Evolutionary conservation across 2,113 vertebrate genomes (phyloP).

Genomic region (Clarias magur): DNA sequence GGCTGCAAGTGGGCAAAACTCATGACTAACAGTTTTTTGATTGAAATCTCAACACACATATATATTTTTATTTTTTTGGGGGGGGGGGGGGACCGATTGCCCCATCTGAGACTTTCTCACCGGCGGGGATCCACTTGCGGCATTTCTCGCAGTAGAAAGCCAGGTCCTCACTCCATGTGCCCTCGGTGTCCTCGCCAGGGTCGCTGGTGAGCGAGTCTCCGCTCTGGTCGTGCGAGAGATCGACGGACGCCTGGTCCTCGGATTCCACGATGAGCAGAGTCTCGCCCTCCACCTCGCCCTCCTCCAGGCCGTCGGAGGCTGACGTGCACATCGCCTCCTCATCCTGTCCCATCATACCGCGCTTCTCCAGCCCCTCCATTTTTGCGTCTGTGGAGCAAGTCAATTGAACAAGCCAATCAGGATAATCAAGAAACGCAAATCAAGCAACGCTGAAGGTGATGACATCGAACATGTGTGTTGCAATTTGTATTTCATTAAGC

Average conservation of each 20-base stretch:
- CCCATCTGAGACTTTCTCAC: conserved; percentile 69
- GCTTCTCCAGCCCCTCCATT: conserved; percentile 86
- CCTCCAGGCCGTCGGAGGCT: conserved; percentile 90
- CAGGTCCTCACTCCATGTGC: conserved; percentile 88
- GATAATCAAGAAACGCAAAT: not conserved
- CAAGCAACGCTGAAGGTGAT: too few species aligned
- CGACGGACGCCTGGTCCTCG: conserved; percentile 92
- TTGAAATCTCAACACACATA: too few species aligned
- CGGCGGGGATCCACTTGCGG: conserved; percentile 92
- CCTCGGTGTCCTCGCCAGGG: conserved; percentile 78
- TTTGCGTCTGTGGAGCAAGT: not conserved
- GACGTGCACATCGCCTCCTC: conserved; percentile 87
- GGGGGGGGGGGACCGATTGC: not conserved
- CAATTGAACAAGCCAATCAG: not conserved
- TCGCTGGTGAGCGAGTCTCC: conserved; percentile 96
- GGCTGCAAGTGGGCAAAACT: conserved; percentile 67
- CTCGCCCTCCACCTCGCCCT: conserved; percentile 96
- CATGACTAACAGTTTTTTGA: not conserved
- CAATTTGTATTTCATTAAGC: too few species aligned
- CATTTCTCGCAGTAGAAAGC: conserved; percentile 96
- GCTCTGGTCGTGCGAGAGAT: conserved; percentile 94
- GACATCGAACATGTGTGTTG: too few species aligned
- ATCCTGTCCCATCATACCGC: conserved; percentile 73
- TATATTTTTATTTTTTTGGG: too few species aligned
- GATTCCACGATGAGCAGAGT: conserved; percentile 93